Conservation (phyloP, 2,113 vertebrate species). For the Cairina moschata region DNA sequence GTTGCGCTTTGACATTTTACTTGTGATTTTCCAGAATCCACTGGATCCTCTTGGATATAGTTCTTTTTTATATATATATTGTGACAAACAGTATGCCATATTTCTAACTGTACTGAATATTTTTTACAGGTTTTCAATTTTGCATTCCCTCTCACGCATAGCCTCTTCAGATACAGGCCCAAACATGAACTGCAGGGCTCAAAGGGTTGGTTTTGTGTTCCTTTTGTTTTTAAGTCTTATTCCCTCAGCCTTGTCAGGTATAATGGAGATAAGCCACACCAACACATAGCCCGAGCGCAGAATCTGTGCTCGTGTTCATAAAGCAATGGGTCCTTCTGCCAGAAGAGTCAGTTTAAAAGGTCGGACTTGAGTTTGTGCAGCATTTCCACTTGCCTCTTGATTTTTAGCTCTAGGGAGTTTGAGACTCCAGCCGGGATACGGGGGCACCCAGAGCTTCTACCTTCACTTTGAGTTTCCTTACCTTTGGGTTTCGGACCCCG, state of each 20-base stretch:
- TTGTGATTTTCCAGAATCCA: conserved; percentile 68
- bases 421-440: fast-evolving
- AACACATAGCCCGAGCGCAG: fast-evolving
- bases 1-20: conserved; percentile 67
- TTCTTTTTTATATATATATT: conserved; percentile 59
- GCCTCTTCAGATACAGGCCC: conserved; percentile 23
- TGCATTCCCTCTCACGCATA: conserved; percentile 57
- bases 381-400: neutral
- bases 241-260: neutral
- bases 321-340: neutral
- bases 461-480: neutral
- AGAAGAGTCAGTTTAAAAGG: neutral
- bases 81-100: conserved; percentile 69
- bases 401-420: neutral
- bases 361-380: neutral
- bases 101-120: conserved; percentile 73
- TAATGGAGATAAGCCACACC: neutral
- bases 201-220: neutral
- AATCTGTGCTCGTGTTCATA: neutral
- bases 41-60: conserved; percentile 60
- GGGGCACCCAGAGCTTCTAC: neutral
- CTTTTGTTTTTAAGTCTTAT: neutral
- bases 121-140: conserved; percentile 70
- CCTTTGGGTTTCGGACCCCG: neutral
- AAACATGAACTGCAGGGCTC: neutral